Evolutionary conservation across 2,113 vertebrate species (phyloP).

Genomic region (Pachyramphus minor): DNA sequence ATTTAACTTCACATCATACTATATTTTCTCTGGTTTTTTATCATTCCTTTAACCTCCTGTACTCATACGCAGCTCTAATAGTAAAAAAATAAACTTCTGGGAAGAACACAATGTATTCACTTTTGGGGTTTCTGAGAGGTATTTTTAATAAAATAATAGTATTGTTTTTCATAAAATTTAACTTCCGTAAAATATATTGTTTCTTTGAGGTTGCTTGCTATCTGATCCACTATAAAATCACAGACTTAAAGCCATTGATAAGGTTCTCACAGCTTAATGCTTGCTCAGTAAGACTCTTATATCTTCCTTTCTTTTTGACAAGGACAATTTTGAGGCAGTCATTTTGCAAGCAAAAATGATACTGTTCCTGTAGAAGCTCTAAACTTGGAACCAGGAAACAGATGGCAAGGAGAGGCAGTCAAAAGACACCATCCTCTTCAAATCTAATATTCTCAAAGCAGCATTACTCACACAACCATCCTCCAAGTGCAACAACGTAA

Average conservation of each 20-base stretch:
- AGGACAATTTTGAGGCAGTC: neutral
- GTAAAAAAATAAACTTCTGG: neutral
- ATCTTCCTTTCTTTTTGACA: neutral
- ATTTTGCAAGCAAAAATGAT: neutral
- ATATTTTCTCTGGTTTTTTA: neutral
- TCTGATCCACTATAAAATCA: neutral
- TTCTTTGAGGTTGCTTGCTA: neutral
- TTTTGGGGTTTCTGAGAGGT: neutral
- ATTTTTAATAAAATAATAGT: neutral
- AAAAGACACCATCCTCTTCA: constrained; percentile 22
- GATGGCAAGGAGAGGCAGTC: constrained; percentile 1
- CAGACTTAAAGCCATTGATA: neutral
- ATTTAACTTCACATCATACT: neutral
- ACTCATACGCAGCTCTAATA: neutral
- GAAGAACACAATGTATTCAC: neutral
- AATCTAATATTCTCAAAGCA: neutral
- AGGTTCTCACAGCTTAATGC: neutral
- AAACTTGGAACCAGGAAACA: constrained; percentile 25
- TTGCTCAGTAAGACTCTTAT: neutral
- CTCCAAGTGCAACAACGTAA: neutral
- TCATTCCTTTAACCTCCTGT: neutral
- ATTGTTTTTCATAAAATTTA: neutral
- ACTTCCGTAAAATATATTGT: neutral
- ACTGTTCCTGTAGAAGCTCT: neutral
- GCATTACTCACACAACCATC: neutral